Percentiles rank a stretch among this genome's conserved stretches.
These are phyloP conservation scores for Meloidogyne floridensis DNA, from an alignment of 1,140 invertebrate genomes.

Conservation along the genomic window DNA sequence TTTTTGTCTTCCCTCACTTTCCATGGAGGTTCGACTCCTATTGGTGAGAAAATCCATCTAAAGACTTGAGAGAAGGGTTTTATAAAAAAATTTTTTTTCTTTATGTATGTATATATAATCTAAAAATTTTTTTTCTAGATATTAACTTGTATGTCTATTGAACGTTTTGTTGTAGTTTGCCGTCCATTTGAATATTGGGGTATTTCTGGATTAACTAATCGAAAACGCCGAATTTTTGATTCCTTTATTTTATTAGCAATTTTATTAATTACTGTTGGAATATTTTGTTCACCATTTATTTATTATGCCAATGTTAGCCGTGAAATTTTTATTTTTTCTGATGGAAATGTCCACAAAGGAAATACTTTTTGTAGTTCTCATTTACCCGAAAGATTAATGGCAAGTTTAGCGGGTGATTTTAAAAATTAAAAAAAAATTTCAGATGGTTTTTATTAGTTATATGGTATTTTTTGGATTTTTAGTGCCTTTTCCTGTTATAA, in stretches of 20 bases:
- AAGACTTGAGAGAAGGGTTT: no score
- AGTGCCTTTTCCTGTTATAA: conserved; percentile 42
- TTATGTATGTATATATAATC: no score
- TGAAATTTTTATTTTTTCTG: conserved; percentile 4
- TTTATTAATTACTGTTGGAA: conserved; percentile 36
- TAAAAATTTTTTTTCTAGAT: not conserved
- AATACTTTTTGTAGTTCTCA: not conserved
- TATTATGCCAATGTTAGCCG: conserved; percentile 44
- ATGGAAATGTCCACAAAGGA: not conserved
- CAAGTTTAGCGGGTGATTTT: no score
- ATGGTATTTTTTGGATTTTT: conserved; percentile 47
- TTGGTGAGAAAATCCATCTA: no score
- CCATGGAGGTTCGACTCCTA: no score
- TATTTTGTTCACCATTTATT: conserved; percentile 53
- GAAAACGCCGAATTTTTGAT: conserved; percentile 40
- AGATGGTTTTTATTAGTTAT: conserved; percentile 48
- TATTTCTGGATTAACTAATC: conserved; percentile 14
- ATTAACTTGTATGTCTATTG: conserved; percentile 43
- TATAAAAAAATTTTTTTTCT: no score
- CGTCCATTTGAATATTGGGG: conserved; percentile 42
- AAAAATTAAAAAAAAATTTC: not conserved
- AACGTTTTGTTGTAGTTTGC: conserved; percentile 52
- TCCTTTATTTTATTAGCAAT: conserved; percentile 38
- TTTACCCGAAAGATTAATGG: not conserved
- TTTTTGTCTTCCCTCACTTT: no score